Conservation (phyloP, 1,140 invertebrate species). For the Papilio helenus region DNA sequence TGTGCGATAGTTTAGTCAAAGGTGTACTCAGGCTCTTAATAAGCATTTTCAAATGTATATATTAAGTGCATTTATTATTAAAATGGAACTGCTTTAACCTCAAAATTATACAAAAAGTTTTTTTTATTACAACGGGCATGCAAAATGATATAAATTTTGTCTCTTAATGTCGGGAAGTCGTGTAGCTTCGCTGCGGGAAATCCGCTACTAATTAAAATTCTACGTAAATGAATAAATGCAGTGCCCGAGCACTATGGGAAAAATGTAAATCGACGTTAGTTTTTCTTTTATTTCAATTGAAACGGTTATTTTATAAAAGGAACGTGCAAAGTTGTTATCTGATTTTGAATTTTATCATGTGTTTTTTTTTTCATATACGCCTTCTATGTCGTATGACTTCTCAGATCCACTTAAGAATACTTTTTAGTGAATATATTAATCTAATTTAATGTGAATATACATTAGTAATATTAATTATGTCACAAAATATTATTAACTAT, state of each 20-base stretch:
- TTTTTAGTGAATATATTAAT: background rate
- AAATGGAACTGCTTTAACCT: background rate
- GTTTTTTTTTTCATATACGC: background rate
- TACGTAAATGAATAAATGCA: constrained; percentile 75
- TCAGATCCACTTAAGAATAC: too few relatives aligned
- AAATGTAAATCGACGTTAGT: constrained; percentile 52
- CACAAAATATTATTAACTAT: constrained; percentile 35
- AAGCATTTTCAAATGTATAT: background rate
- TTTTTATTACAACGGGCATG: constrained; percentile 30
- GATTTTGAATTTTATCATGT: background rate
- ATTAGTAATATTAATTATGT: background rate
- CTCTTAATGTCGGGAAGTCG: constrained; percentile 38
- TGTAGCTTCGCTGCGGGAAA: constrained; percentile 54
- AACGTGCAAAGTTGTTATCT: background rate
- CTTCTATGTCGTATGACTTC: too few relatives aligned
- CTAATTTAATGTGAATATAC: background rate
- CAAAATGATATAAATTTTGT: constrained; percentile 38
- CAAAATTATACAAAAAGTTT: constrained; percentile 15
- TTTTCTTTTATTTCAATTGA: background rate
- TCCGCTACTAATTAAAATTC: constrained; percentile 78
- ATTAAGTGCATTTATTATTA: background rate
- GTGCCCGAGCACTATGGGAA: constrained; percentile 53
- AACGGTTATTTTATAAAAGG: background rate
- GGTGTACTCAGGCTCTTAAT: too few relatives aligned
- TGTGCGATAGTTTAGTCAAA: too few relatives aligned